Conservation (phyloP, 2,888 invertebrate genomes). For the Gerris lacustris region DNA sequence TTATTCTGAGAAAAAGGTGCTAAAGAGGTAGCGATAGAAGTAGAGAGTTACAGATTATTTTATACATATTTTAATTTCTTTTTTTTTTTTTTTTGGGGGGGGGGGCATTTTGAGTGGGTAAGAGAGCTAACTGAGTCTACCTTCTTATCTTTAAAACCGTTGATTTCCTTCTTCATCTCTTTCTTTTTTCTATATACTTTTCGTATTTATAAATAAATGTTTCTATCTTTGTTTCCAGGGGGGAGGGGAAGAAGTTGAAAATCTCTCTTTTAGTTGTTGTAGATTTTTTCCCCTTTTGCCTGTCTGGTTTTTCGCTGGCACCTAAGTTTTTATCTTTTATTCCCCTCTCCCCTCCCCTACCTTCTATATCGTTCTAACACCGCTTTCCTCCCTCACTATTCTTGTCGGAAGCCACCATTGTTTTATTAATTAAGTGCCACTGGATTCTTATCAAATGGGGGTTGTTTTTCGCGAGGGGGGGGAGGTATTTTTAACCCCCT, state of each 20-base stretch:
- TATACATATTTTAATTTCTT: too few relatives aligned
- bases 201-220: neutral
- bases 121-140: neutral
- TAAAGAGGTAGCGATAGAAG: too few relatives aligned
- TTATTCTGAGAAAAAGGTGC: too few relatives aligned
- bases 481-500: too few relatives aligned
- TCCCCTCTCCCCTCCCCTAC: neutral
- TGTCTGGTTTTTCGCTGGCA: neutral
- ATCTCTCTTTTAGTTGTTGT: too few relatives aligned
- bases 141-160: constrained; percentile 1
- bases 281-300: neutral
- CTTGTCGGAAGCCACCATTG: neutral
- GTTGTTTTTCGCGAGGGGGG: too few relatives aligned
- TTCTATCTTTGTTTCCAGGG: too few relatives aligned
- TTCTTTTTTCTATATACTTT: neutral
- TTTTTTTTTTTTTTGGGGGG: too few relatives aligned
- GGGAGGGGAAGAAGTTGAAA: too few relatives aligned
- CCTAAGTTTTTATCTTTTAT: neutral
- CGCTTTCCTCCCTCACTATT: neutral
- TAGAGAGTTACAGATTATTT: too few relatives aligned
- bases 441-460: neutral
- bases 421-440: constrained; percentile 5
- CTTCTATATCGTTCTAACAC: neutral
- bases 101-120: neutral
- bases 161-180: neutral